Conservation (phyloP, 2,113 vertebrate genomes). For the Clarias batrachus region DNA sequence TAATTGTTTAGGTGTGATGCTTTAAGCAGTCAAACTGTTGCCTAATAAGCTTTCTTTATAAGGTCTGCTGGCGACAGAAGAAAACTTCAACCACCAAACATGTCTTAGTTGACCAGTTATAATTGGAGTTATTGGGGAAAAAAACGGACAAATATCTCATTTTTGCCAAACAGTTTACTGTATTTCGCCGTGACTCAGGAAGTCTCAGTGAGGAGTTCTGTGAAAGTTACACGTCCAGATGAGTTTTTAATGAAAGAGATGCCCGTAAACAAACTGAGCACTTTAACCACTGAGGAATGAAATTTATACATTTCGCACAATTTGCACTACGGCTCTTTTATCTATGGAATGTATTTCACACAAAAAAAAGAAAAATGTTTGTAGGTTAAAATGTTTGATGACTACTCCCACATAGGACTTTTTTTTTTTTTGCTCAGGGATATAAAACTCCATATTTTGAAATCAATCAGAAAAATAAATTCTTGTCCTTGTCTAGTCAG, state of each 20-base stretch:
- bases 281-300: neutral
- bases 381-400: neutral
- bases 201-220: neutral
- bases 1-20: neutral
- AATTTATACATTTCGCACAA: neutral
- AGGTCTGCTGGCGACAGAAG: neutral
- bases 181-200: neutral
- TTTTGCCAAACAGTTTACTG: neutral
- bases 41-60: neutral
- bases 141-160: neutral
- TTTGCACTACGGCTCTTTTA: neutral
- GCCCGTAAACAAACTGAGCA: neutral
- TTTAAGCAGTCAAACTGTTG: neutral
- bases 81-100: neutral
- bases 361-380: neutral
- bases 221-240: neutral
- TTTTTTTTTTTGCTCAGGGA: conserved; percentile 9
- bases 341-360: neutral
- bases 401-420: neutral
- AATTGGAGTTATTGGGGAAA: neutral
- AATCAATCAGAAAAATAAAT: neutral
- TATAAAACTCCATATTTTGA: neutral
- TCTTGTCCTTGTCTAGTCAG: neutral
- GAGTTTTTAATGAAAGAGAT: neutral
- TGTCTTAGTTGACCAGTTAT: neutral